Percentiles rank a stretch among this genome's conserved stretches.
Evolutionary conservation across 2,113 vertebrate genomes (phyloP).

Genomic region (Antennarius striatus): DNA sequence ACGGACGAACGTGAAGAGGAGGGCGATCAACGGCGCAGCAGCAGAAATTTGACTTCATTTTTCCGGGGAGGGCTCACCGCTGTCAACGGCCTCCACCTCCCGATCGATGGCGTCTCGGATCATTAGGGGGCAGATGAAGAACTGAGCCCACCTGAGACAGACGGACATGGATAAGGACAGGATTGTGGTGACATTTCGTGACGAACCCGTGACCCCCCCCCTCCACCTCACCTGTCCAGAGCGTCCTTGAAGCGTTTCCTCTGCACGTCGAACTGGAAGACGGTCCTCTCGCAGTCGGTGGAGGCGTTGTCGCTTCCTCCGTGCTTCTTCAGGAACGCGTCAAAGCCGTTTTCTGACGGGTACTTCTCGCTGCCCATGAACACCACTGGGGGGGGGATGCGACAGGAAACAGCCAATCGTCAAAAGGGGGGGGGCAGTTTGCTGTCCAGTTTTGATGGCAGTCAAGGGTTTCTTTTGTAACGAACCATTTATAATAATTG

Average conservation of each 20-base stretch:
- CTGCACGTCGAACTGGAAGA: conserved; percentile 98
- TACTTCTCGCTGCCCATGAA: conserved; percentile 99
- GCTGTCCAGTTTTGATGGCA: conserved; percentile 33
- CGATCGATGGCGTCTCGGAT: conserved; percentile 94
- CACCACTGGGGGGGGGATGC: conserved; percentile 84
- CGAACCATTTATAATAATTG: conserved; percentile 10
- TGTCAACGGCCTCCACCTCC: conserved; percentile 97
- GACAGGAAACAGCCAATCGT: neutral
- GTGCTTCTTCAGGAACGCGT: conserved; percentile 95
- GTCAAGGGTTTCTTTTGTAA: conserved; percentile 26
- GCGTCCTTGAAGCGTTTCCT: conserved; percentile 95
- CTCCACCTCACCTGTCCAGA: conserved; percentile 86
- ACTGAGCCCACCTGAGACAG: conserved; percentile 91
- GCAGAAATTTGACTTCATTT: too few species aligned
- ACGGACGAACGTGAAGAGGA: conserved; percentile 7
- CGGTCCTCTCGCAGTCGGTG: conserved; percentile 93
- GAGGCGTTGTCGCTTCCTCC: conserved; percentile 97
- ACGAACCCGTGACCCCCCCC: neutral
- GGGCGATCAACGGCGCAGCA: neutral
- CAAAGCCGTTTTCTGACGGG: conserved; percentile 96
- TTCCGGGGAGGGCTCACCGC: conserved; percentile 82
- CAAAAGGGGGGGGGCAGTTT: conserved; percentile 16
- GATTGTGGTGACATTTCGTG: too few species aligned
- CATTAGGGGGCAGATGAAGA: conserved; percentile 97
- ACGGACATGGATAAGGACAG: neutral